Base-by-base conservation (phyloP, 1,140 invertebrate genomes). In the Conus betulinus region DNA sequence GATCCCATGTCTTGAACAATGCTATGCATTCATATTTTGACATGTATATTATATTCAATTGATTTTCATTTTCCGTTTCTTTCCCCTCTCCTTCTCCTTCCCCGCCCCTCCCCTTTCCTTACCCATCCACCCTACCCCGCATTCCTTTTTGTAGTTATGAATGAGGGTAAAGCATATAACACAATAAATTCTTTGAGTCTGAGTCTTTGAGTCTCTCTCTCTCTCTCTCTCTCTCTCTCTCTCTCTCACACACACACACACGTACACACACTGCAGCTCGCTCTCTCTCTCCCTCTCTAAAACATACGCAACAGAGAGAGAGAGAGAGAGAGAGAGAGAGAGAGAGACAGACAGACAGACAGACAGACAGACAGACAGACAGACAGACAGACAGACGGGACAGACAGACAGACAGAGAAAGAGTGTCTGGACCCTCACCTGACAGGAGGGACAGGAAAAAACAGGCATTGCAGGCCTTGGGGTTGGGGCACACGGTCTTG, bases 401-500 rank as follows among this genome's bases (percentile, higher is more conserved):
- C 81, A 25, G 13, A 53, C 81, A 84, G 5, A 25, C 57, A 63
- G n/a, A 27, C 1, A 83, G 5, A 78, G 23, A 78, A 10, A 78
- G 74, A 11, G 74, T 52, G 27, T 27, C 7, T 11, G 17, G 15
- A 55, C 5, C 11, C 55, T 60, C n/a, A 84, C 82, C 82, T 51
- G 1, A 13, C n/a, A 8, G 53, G 4, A 5, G 53, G 25, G 23
- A 10, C 2, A 63, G 53, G 53, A 23, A 84, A 23, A 84, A 84
- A 51, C 82, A 84, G 5, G 53, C 57, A 20, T 84, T 84, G 55
- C 82, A 84, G 23, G 82, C 25, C 3, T 84, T 67, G 13, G 82
- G 10, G 25, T 84, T 84, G 20, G 82, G 82, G 53, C 82, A 84
- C 20, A 25, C 3, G 23, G 27, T 39, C 39, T 60, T 84, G 5